A percentile compares a stretch with the other conserved stretches of the same genome.
phyloP scores from a whole-genome alignment of 2,888 invertebrate species.

The Ceratothoa steindachneri region DNA sequence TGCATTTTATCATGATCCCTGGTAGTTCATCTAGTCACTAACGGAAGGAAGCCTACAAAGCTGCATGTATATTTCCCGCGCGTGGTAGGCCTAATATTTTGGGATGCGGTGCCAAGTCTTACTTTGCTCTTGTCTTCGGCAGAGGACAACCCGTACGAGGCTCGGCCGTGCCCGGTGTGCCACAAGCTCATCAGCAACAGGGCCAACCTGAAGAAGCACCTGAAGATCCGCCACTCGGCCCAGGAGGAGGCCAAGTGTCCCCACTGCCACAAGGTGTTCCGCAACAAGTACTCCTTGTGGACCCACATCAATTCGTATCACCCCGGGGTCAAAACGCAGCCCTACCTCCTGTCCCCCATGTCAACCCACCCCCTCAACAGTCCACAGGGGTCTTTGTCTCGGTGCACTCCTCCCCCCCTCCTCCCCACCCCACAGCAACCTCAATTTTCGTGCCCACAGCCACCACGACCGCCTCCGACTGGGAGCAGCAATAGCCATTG shows the following conservation, averaged over 20 bases:
- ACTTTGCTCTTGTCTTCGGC: too few relatives aligned
- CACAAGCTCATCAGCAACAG: constrained; percentile 53
- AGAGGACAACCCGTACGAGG: constrained; percentile 48
- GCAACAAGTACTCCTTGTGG: constrained; percentile 53
- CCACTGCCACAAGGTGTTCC: constrained; percentile 51
- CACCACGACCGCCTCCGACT: neutral
- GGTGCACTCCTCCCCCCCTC: constrained; percentile 9
- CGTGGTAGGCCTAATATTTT: too few relatives aligned
- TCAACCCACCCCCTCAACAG: constrained; percentile 9
- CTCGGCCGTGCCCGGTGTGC: constrained; percentile 52
- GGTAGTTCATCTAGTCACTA: too few relatives aligned
- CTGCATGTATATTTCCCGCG: too few relatives aligned
- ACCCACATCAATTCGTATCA: constrained; percentile 53
- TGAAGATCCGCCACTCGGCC: constrained; percentile 51
- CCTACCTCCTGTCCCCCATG: constrained; percentile 9
- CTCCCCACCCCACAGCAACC: neutral
- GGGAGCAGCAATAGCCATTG: constrained; percentile 13
- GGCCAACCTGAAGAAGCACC: constrained; percentile 53
- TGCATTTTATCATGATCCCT: too few relatives aligned
- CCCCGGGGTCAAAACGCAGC: constrained; percentile 35
- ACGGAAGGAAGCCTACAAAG: too few relatives aligned
- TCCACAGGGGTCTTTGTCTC: constrained; percentile 13
- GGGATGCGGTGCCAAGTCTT: too few relatives aligned
- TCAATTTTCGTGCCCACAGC: neutral
- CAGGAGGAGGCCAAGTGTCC: constrained; percentile 48